Conservation (phyloP, 1,140 invertebrate genomes). For the Temnothorax longispinosus region DNA sequence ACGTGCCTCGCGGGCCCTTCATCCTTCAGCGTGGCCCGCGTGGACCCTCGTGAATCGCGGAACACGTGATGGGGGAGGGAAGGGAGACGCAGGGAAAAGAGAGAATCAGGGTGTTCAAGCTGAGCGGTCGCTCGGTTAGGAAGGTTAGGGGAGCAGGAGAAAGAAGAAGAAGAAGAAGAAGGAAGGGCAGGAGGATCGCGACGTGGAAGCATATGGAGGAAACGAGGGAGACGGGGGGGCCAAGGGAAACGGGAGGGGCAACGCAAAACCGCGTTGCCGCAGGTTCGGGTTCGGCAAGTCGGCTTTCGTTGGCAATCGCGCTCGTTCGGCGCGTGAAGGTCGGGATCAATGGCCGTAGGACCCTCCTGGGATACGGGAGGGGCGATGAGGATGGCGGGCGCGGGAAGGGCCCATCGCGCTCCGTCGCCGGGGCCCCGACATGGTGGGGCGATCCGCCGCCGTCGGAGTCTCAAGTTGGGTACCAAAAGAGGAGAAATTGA, state of each 20-base stretch:
- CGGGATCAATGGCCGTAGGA: conserved; percentile 86
- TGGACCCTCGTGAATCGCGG: conserved; percentile 72
- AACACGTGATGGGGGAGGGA: conserved; percentile 62
- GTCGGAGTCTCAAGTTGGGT: conserved; percentile 81
- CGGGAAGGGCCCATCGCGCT: conserved; percentile 54
- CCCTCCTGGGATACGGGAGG: conserved; percentile 78
- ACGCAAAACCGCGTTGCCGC: conserved; percentile 63
- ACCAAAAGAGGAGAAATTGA: conserved; percentile 86
- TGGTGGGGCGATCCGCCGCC: conserved; percentile 66
- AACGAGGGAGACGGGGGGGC: conserved; percentile 58
- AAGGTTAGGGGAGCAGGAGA: conserved; percentile 64
- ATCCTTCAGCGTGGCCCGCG: conserved; percentile 49
- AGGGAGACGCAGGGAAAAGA: conserved; percentile 6
- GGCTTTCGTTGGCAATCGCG: conserved; percentile 84
- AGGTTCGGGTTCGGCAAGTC: conserved; percentile 79
- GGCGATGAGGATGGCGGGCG: conserved; percentile 40
- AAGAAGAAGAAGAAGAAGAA: conserved; percentile 55
- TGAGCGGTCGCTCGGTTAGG: conserved; percentile 58
- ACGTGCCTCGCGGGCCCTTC: conserved; percentile 64
- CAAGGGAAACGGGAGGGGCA: conserved; percentile 49
- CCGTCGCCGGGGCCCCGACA: conserved; percentile 64
- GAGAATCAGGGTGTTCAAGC: conserved; percentile 47
- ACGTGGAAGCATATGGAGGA: conserved; percentile 61
- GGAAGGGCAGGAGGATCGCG: conserved; percentile 67
- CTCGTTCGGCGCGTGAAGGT: conserved; percentile 85